A percentile compares a stretch with the other conserved stretches of the same genome.
These are phyloP conservation scores for Stichodactyla helianthus DNA, from an alignment of 64 coral and sea anemone genomes.

Conservation along the genomic window DNA sequence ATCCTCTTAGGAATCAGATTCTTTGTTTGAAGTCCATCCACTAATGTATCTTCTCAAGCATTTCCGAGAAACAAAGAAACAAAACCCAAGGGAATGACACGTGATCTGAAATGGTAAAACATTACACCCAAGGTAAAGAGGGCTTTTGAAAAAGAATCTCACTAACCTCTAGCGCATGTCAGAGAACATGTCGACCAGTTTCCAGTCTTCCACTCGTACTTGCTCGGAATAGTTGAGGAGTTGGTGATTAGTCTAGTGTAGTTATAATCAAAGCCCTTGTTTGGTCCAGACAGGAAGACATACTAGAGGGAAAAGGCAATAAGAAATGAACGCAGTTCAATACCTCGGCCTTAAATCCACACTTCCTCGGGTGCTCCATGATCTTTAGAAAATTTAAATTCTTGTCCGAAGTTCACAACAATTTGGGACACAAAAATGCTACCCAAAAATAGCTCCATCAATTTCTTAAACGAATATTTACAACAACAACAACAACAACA, in stretches of 20 bases:
- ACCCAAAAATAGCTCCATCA: too few relatives aligned
- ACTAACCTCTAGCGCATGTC: conserved; percentile 41
- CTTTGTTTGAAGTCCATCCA: too few relatives aligned
- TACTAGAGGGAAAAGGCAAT: background rate
- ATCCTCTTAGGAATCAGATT: too few relatives aligned
- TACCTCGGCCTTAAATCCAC: too few relatives aligned
- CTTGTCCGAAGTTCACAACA: too few relatives aligned
- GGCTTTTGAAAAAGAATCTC: background rate
- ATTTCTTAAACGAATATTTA: too few relatives aligned
- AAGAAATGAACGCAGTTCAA: background rate
- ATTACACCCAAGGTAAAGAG: background rate
- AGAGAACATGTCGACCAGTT: conserved; percentile 26
- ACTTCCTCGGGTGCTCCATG: too few relatives aligned
- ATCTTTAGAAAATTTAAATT: too few relatives aligned
- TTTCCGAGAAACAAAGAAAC: too few relatives aligned
- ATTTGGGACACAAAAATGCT: too few relatives aligned
- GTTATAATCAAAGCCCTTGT: conserved; percentile 31
- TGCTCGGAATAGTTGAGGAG: background rate
- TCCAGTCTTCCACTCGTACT: conserved; percentile 31
- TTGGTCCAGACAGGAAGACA: background rate
- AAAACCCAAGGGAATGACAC: background rate
- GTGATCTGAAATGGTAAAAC: background rate
- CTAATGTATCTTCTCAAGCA: too few relatives aligned
- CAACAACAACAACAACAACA: too few relatives aligned
- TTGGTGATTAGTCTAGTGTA: background rate